Conservation (phyloP, 2,797 vertebrate genomes). For the Caiman crocodilus region DNA sequence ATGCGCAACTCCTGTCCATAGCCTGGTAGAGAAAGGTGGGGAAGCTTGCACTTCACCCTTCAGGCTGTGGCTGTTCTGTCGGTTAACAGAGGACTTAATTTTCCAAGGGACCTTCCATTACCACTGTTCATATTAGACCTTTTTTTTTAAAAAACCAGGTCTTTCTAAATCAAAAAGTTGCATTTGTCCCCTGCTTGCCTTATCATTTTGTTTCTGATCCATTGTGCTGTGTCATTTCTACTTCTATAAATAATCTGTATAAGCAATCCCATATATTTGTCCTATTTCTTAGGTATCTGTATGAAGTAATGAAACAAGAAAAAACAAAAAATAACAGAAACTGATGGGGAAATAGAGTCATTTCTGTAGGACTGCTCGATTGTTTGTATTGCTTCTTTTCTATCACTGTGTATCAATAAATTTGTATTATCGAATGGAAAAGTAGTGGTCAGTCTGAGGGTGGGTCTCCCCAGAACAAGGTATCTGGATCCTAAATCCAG, state of each 20-base stretch:
- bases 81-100: background rate
- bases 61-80: background rate
- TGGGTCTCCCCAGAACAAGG: no score
- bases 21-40: background rate
- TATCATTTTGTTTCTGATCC: conserved; percentile 8
- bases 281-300: background rate
- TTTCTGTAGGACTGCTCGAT: background rate
- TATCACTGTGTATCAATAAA: no score
- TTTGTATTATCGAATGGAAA: no score
- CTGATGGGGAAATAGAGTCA: background rate
- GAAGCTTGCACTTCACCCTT: background rate
- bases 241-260: conserved; percentile 38
- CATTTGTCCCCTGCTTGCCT: background rate
- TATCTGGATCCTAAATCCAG: no score
- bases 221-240: conserved; percentile 17
- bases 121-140: background rate
- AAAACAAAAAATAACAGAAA: conserved; percentile 1
- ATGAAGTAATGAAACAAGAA: conserved; percentile 28
- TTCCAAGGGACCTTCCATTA: background rate
- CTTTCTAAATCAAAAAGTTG: background rate
- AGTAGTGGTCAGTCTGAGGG: no score
- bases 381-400: background rate
- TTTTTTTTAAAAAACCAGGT: background rate
- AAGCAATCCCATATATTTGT: conserved; percentile 50
- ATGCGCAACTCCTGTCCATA: no score